phyloP scores from a whole-genome alignment of 2,888 invertebrate species.

The Uloborus plumipes region DNA sequence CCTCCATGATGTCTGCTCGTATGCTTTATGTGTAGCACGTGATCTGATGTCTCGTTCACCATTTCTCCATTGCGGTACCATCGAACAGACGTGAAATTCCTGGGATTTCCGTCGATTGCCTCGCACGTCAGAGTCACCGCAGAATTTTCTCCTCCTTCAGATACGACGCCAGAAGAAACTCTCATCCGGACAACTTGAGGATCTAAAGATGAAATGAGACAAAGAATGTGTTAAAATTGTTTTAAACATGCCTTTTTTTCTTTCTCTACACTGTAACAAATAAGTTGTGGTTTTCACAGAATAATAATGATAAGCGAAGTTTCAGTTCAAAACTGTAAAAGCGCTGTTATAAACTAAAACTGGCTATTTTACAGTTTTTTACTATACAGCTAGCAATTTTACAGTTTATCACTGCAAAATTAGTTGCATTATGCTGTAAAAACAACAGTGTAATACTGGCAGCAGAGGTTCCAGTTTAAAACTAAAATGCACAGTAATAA shows the following conservation, averaged over 20 bases:
- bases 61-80: constrained; percentile 87
- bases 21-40: constrained; percentile 84
- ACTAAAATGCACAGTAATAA: no score
- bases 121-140: constrained; percentile 88
- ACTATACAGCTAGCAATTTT: no score
- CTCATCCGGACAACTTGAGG: constrained; percentile 71
- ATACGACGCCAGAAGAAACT: constrained; percentile 82
- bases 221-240: background rate
- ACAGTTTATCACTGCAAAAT: no score
- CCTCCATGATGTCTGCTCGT: constrained; percentile 92
- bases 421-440: no score
- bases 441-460: no score
- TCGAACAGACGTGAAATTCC: constrained; percentile 79
- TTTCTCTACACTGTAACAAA: background rate
- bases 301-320: no score
- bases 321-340: no score
- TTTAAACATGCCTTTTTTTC: background rate
- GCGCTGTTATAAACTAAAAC: no score
- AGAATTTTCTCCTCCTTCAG: constrained; percentile 81
- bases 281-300: no score
- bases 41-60: constrained; percentile 85
- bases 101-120: constrained; percentile 84
- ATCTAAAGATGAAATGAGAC: constrained; percentile 56
- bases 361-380: no score
- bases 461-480: no score